Conservation (phyloP, 2,888 invertebrate species). For the Luffia ferchaultella region DNA sequence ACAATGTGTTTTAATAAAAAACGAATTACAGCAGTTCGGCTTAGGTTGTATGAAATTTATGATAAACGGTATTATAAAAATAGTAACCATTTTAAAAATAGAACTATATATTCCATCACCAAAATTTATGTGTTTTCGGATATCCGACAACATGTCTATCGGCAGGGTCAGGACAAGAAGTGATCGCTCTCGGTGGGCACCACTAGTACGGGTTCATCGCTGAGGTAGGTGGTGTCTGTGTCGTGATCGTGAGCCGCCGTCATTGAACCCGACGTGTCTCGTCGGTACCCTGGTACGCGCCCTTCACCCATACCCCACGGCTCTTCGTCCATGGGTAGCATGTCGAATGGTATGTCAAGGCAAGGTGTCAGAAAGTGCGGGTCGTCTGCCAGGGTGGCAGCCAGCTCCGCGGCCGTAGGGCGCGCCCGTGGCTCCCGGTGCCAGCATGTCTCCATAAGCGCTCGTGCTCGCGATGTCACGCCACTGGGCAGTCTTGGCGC, state of each 20-base stretch:
- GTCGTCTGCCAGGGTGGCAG: constrained; percentile 80
- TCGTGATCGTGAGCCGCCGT: constrained; percentile 34
- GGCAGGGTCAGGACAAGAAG: not conserved
- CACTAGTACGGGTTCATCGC: constrained; percentile 27
- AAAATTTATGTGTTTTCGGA: too few relatives aligned
- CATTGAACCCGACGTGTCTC: constrained; percentile 30
- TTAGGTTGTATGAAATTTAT: too few relatives aligned
- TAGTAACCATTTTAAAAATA: too few relatives aligned
- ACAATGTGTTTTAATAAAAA: too few relatives aligned
- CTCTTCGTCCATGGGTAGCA: constrained; percentile 72
- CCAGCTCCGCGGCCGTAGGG: constrained; percentile 80
- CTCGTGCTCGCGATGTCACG: constrained; percentile 82
- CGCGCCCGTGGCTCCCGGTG: constrained; percentile 72
- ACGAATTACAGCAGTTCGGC: too few relatives aligned
- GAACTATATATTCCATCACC: too few relatives aligned
- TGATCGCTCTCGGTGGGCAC: not conserved
- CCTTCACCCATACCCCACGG: constrained; percentile 5
- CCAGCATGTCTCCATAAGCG: constrained; percentile 84
- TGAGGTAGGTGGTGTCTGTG: constrained; percentile 44
- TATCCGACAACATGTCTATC: too few relatives aligned
- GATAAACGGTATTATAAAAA: too few relatives aligned
- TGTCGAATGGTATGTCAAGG: constrained; percentile 77
- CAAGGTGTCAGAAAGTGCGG: constrained; percentile 81
- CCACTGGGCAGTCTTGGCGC: constrained; percentile 79
- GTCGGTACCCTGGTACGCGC: constrained; percentile 25